Percentiles rank a stretch among this genome's conserved stretches.
Conservation (phyloP, 2,113 vertebrate species). For the Passer domesticus region DNA sequence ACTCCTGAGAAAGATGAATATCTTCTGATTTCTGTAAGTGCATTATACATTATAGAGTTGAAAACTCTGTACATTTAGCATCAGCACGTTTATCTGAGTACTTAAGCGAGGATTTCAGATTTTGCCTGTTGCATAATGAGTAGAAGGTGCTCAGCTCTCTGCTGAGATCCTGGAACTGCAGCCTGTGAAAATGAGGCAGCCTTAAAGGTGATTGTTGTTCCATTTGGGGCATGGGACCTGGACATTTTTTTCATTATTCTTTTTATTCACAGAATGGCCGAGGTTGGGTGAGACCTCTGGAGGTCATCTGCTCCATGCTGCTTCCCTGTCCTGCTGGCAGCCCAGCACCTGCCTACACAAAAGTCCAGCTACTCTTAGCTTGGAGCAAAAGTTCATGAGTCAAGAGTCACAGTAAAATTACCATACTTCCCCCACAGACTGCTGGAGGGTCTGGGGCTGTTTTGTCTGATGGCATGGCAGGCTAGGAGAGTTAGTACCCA, state of each 20-base stretch:
- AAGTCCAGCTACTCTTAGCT: not conserved
- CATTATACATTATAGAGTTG: not conserved
- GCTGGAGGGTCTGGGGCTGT: not conserved
- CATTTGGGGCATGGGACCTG: not conserved
- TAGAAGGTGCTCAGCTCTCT: not conserved
- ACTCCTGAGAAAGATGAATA: not conserved
- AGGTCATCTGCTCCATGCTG: not conserved
- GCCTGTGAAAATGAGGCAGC: not conserved
- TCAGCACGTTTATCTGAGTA: not conserved
- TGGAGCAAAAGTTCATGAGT: not conserved
- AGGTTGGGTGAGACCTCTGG: not conserved
- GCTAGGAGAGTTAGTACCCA: not conserved
- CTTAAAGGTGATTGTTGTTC: rapidly evolving
- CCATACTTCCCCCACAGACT: not conserved
- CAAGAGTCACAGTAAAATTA: not conserved
- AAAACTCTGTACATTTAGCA: not conserved
- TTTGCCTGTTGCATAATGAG: not conserved
- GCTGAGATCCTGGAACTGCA: not conserved
- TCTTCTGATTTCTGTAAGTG: not conserved
- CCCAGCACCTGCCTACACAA: no score
- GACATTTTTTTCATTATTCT: not conserved
- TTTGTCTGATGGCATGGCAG: not conserved
- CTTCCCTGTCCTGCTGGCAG: not conserved
- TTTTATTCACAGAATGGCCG: not conserved
- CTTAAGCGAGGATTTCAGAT: not conserved